Evolutionary conservation across 2,797 vertebrate species (phyloP).

Genomic region (Dendrocincla tyrannina): DNA sequence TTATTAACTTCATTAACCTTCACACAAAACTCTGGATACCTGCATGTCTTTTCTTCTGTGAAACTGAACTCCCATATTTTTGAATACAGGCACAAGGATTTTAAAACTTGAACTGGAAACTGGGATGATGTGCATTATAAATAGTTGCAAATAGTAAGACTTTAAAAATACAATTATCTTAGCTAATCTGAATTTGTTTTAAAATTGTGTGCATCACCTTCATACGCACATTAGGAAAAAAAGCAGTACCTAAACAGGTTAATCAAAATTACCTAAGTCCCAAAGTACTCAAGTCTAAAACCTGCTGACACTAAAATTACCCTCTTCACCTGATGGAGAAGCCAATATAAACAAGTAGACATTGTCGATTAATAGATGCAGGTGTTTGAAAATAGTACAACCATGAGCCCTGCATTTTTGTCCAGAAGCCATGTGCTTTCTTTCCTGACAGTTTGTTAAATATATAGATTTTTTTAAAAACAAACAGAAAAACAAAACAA

Average conservation of each 20-base stretch:
- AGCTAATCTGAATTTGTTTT: background rate
- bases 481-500: background rate
- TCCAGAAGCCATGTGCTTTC: background rate
- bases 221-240: background rate
- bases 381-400: background rate
- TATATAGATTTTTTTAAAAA: background rate
- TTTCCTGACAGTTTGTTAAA: background rate
- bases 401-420: background rate
- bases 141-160: background rate
- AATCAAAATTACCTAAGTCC: background rate
- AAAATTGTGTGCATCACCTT: background rate
- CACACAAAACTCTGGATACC: background rate
- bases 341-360: background rate
- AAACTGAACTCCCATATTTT: background rate
- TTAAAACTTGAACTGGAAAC: background rate
- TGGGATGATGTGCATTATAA: background rate
- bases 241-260: background rate
- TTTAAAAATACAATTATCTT: background rate
- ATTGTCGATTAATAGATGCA: constrained; percentile 24
- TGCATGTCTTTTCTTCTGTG: background rate
- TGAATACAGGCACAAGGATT: too few relatives aligned
- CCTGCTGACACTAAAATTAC: background rate
- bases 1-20: background rate
- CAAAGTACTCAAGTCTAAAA: background rate
- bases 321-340: background rate